These are phyloP conservation scores for Semibalanus balanoides DNA, from an alignment of 1,140 invertebrate species.

Conservation along the genomic window DNA sequence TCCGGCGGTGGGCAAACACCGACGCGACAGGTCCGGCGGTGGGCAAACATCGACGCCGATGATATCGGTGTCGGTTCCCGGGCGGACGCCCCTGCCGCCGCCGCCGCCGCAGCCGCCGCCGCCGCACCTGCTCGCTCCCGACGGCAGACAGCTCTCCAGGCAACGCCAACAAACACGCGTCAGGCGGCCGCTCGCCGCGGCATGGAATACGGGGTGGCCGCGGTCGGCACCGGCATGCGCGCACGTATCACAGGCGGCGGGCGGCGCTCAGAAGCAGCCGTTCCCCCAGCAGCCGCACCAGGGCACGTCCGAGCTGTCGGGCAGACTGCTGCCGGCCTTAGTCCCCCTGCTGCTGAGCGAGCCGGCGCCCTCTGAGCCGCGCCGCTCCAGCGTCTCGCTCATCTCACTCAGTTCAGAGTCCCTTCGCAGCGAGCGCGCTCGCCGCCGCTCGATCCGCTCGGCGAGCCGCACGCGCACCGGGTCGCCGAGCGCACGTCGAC, in stretches of 20 bases:
- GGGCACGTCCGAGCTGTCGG: conserved; percentile 43
- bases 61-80: background rate
- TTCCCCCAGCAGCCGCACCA: conserved; percentile 82
- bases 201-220: background rate
- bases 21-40: too few relatives aligned
- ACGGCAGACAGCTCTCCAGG: too few relatives aligned
- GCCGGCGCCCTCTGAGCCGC: conserved; percentile 11
- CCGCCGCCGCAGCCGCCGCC: too few relatives aligned
- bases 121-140: too few relatives aligned
- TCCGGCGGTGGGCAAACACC: background rate
- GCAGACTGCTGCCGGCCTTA: background rate
- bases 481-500: background rate
- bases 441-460: conserved; percentile 5
- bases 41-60: background rate
- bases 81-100: too few relatives aligned
- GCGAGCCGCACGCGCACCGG: background rate
- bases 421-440: conserved; percentile 6
- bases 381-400: conserved; percentile 11
- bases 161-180: too few relatives aligned
- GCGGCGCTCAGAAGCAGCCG: conserved; percentile 46
- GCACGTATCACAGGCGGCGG: background rate
- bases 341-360: conserved; percentile 1
- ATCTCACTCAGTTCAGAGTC: conserved; percentile 5
- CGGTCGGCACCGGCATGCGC: too few relatives aligned
- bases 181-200: too few relatives aligned